Conservation (phyloP, 2,113 vertebrate species). For the Austrofundulus limnaeus region DNA sequence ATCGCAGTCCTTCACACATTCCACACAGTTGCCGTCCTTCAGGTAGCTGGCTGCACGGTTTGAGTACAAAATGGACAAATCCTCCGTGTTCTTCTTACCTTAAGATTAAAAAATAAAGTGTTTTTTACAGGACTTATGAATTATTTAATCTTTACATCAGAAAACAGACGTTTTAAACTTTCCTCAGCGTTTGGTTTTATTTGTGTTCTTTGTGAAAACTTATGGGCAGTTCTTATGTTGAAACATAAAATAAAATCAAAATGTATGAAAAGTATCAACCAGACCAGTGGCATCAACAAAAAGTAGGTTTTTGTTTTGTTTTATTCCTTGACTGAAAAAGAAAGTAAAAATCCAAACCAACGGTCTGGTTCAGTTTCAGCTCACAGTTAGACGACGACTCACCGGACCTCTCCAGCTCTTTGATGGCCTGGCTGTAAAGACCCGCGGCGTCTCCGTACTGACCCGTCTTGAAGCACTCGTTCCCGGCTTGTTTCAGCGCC, state of each 20-base stretch:
- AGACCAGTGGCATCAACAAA: too few relatives aligned
- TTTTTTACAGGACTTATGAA: too few relatives aligned
- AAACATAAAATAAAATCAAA: too few relatives aligned
- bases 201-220: too few relatives aligned
- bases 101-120: constrained; percentile 5
- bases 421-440: constrained; percentile 86
- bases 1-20: constrained; percentile 89
- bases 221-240: too few relatives aligned
- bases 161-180: too few relatives aligned
- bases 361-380: too few relatives aligned
- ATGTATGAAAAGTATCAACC: too few relatives aligned
- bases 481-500: constrained; percentile 84
- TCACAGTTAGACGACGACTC: constrained; percentile 1
- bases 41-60: constrained; percentile 89
- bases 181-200: too few relatives aligned
- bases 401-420: constrained; percentile 81
- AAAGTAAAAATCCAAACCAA: too few relatives aligned
- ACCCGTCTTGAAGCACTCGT: constrained; percentile 86
- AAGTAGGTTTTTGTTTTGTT: background rate
- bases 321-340: background rate
- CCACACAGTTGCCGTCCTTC: constrained; percentile 88
- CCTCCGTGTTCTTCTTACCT: constrained; percentile 80
- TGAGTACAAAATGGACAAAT: constrained; percentile 86
- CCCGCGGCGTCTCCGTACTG: constrained; percentile 86
- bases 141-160: too few relatives aligned